Evolutionary conservation across 2,888 invertebrate genomes (phyloP), one percentile per base, ranked within the genome.

Genomic region (Drosophila formosana): DNA sequence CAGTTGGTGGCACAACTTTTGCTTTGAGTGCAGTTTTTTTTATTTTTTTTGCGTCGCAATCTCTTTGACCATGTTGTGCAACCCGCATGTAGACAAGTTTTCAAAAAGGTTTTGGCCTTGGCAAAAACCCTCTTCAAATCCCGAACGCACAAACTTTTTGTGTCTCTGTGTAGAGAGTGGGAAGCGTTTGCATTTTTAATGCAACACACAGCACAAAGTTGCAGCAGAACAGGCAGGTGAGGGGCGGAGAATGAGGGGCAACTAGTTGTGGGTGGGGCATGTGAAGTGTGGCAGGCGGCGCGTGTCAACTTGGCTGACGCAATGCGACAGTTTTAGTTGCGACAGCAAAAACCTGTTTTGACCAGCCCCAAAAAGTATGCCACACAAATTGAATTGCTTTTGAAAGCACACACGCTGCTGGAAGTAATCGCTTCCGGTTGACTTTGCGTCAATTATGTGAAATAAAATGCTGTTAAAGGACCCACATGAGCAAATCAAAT

Each of bases 371-470:
- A 67, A 57, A 61, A 51, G 76, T 68, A 50, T 56, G 82, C 51
- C 61, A 65, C 53, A 72, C 77, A 83, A 85, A 85, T 88, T 88
- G 75, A 85, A 83, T 85, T 82, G 82, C 73, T 72, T 78, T 68
- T 64, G 18, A 49, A 28, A 45, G 72, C 43, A 39, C 57, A 25
- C 55, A 53, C 39, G 57, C 18, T 72, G 75, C 45, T 76, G 69
- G 77, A 76, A 83, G 78, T 85, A 85, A 85, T 83, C 86, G 83
- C 73, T 85, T 88, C 88, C 85, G 81, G 60, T 85, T 80, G 85
- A 85, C 81, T 88, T 85, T 83, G 60, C 80, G 81, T 71, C 85
- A 88, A 88, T 88, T 85, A 83, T 81, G 83, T 82, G 71, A 70
- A 77, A 80, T 79, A 56, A 68, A 71, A 79, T 68, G 43, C 43